Conservation (phyloP, 2,888 invertebrate genomes). For the Tipula vernalis region DNA sequence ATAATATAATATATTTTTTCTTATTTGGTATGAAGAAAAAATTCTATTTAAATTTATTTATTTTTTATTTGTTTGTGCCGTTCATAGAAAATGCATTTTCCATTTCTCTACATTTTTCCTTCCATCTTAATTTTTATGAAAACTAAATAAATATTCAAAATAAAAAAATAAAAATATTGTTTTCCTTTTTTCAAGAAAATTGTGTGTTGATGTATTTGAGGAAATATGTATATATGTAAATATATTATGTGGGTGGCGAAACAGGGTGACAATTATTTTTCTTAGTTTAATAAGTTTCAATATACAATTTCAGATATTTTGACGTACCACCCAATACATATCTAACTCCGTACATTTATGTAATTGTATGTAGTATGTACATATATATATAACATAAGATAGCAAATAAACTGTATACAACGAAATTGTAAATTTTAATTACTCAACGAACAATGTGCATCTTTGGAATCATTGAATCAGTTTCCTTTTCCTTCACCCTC, state of each 20-base stretch:
- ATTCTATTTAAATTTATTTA: not conserved
- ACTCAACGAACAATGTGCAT: conserved; percentile 17
- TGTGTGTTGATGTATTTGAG: not conserved
- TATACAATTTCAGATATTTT: not conserved
- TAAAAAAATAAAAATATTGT: not conserved
- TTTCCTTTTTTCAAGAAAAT: not conserved
- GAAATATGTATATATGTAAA: not conserved
- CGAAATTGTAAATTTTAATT: conserved; percentile 20
- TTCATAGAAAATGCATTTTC: not conserved
- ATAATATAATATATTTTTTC: not conserved
- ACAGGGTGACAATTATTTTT: not conserved
- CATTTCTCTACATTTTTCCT: not conserved
- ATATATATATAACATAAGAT: conserved; percentile 6
- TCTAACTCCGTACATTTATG: not conserved
- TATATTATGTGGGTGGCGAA: not conserved
- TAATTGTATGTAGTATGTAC: not conserved
- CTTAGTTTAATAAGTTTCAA: not conserved
- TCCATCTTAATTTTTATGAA: not conserved
- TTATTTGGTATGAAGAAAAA: not conserved
- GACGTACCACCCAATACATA: not conserved
- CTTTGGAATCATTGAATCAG: conserved; percentile 12
- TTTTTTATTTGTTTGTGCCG: not conserved
- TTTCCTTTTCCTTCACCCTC: conserved; percentile 7
- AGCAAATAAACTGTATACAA: conserved; percentile 18
- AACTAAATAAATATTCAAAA: not conserved